Evolutionary conservation across 2,888 invertebrate genomes (phyloP).

Genomic region (Druceiella hillmani): DNA sequence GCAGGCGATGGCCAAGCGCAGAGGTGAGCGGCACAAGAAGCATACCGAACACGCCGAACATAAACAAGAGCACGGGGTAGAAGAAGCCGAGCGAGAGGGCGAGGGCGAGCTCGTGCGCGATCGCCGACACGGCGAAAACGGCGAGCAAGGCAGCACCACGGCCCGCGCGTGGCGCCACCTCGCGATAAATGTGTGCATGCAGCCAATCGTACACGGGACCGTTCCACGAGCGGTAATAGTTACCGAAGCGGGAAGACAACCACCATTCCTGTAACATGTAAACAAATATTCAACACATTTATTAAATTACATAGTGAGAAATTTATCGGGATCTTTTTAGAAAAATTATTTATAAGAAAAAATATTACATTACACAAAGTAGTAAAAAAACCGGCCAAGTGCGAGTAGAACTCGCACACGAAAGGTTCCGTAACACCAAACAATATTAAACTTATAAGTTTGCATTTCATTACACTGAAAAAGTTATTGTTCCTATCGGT

Average conservation of each 20-base stretch:
- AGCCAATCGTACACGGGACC: conserved; percentile 93
- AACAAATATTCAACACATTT: no score
- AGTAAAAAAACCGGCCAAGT: no score
- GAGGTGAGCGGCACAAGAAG: conserved; percentile 50
- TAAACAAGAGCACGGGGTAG: conserved; percentile 76
- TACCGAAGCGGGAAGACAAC: conserved; percentile 78
- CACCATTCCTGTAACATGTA: conserved; percentile 92
- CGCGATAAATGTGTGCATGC: conserved; percentile 82
- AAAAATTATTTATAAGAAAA: no score
- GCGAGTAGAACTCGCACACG: no score
- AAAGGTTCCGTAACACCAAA: no score
- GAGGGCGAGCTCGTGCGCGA: conserved; percentile 85
- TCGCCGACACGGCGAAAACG: conserved; percentile 65
- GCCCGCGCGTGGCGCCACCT: conserved; percentile 43
- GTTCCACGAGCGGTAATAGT: conserved; percentile 93
- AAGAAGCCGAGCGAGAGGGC: conserved; percentile 76
- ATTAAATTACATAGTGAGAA: no score
- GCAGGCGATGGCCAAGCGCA: conserved; percentile 33
- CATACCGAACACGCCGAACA: conserved; percentile 69
- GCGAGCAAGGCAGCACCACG: conserved; percentile 31
- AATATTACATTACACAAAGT: no score
- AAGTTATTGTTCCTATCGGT: no score
- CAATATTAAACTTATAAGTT: no score
- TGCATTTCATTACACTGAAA: no score
- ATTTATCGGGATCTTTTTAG: no score